These are phyloP conservation scores for Diadegma fenestrale DNA, from an alignment of 2,888 invertebrate genomes.

Conservation along the genomic window DNA sequence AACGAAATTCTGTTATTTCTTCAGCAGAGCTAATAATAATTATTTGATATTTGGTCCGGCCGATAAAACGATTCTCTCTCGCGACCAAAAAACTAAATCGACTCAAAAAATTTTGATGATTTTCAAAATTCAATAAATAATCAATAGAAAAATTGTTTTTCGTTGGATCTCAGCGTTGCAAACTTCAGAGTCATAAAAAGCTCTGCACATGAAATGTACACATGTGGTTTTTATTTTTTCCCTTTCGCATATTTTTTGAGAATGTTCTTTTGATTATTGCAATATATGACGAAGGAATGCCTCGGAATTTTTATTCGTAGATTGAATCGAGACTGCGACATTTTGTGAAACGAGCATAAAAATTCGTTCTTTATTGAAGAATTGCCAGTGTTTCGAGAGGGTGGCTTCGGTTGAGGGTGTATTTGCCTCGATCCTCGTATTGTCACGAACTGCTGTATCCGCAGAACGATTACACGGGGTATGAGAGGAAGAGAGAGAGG, in stretches of 20 bases:
- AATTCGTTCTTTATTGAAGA: constrained; percentile 33
- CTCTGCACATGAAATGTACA: too few relatives aligned
- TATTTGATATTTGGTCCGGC: too few relatives aligned
- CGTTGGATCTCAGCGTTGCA: too few relatives aligned
- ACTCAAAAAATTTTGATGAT: too few relatives aligned
- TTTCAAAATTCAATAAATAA: too few relatives aligned
- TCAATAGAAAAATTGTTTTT: too few relatives aligned
- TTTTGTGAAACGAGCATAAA: neutral
- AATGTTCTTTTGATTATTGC: neutral
- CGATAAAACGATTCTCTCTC: too few relatives aligned
- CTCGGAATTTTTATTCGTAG: neutral
- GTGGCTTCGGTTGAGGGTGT: constrained; percentile 27
- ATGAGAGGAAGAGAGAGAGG: neutral
- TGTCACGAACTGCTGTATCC: constrained; percentile 72
- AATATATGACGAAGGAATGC: neutral
- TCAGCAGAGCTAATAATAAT: too few relatives aligned
- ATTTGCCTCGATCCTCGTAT: constrained; percentile 69
- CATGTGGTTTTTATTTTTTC: neutral
- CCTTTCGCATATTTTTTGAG: neutral
- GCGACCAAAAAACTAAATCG: too few relatives aligned
- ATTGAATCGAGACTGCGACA: neutral
- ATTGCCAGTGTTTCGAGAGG: constrained; percentile 14
- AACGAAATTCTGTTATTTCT: too few relatives aligned
- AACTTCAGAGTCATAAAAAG: too few relatives aligned
- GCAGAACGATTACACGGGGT: constrained; percentile 67